phyloP scores from a whole-genome alignment of 2,888 invertebrate genomes.

The Calephelis perditalis region DNA sequence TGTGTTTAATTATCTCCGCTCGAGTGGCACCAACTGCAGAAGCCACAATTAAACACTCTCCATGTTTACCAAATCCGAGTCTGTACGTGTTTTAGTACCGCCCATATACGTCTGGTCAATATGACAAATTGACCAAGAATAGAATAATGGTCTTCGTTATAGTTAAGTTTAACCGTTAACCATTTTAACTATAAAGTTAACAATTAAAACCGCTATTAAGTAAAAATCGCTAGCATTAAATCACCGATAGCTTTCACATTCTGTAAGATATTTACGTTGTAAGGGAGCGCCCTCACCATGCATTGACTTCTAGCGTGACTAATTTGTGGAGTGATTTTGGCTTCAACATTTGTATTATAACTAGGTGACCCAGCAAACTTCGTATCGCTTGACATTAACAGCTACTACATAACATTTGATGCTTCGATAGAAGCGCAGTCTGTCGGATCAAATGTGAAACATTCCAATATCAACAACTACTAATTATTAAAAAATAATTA shows the following conservation, averaged over 20 bases:
- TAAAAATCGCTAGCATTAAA: not conserved
- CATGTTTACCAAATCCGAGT: conserved; percentile 6
- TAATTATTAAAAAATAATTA: too few species aligned
- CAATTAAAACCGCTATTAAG: conserved; percentile 23
- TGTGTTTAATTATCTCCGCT: conserved; percentile 7
- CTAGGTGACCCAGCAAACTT: too few species aligned
- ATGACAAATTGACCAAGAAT: conserved; percentile 40
- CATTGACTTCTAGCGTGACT: too few species aligned
- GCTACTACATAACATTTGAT: too few species aligned
- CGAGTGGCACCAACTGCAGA: conserved; percentile 9
- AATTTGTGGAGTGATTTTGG: too few species aligned
- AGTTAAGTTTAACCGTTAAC: conserved; percentile 28
- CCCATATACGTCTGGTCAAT: conserved; percentile 15
- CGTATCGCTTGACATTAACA: too few species aligned
- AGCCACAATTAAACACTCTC: conserved; percentile 2
- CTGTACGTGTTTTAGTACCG: conserved; percentile 7
- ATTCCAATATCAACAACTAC: too few species aligned
- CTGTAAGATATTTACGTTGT: conserved; percentile 6
- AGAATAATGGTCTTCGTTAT: conserved; percentile 35
- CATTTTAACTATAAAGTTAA: conserved; percentile 36
- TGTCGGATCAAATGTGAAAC: too few species aligned
- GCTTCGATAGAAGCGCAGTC: too few species aligned
- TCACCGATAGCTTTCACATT: conserved; percentile 10
- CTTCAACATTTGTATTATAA: too few species aligned
- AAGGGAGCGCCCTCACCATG: too few species aligned